Base-by-base conservation (phyloP, 2,888 invertebrate species). In the Altica lythri region DNA sequence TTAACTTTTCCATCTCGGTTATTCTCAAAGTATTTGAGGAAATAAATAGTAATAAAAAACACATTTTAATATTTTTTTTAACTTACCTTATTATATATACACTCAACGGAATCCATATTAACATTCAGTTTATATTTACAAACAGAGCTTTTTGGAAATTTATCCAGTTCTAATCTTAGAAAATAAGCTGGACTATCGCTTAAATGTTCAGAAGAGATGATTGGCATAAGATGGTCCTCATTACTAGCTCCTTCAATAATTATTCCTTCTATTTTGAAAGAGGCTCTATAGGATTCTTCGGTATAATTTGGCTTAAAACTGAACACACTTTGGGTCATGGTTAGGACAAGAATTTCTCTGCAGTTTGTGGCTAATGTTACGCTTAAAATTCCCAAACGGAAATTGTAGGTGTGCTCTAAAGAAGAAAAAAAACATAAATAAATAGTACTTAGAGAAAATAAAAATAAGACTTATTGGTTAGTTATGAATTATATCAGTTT, bases 81-180 rank as follows among this genome's bases (percentile, higher is more conserved):
- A 63, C 68, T 72, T 73, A 90, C 91, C 82, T 89, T 86, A 68
- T 90, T 83, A 75, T 91, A 91, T 9, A 87, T 81, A 37, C 89
- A 76, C 75, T 91, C 90, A 13, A 90, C 78, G 0, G 90, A 85
- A 70, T 90, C 89, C 69, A 90, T 76, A 50, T 83, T 78, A 45
- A 87, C 79, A 49, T 81, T 82, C 1, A 90, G 72, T 8, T 86
- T 86, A 14, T 65, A 59, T 66, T 87, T 86, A 16, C 85, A 86
- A 53, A 85, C 83, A 4, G 81, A 79, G 61, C 81, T 83, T 4
- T 80, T 72, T 0, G 88, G 86, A 68, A 87, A 84, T 69, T 84
- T 84, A 71, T 90, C 90, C 61, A 89, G 80, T 70, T 91, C 90
- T 19, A 89, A 70, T 0, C 88, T 84, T 56, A 92, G 79, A 53